phyloP scores from a whole-genome alignment of 2,888 invertebrate species.

The Meliscaeva auricollis region DNA sequence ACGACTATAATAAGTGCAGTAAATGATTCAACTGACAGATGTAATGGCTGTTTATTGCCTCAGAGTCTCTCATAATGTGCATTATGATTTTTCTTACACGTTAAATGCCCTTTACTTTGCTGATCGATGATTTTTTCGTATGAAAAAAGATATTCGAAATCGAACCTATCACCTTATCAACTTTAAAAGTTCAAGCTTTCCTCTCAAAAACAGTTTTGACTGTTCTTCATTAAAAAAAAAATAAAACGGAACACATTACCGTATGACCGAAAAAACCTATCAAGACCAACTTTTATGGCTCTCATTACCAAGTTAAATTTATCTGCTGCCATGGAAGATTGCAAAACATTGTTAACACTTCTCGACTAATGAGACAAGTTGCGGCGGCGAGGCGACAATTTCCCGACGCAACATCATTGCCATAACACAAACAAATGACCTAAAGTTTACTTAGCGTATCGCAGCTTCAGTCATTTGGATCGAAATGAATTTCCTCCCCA shows the following conservation, averaged over 20 bases:
- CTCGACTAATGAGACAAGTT: constrained; percentile 60
- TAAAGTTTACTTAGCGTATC: constrained; percentile 60
- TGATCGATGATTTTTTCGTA: no score
- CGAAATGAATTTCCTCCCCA: constrained; percentile 62
- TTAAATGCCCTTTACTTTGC: constrained; percentile 42
- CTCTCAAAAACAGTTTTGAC: no score
- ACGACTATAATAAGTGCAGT: constrained; percentile 24
- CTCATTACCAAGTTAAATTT: constrained; percentile 41
- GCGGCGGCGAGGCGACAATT: constrained; percentile 64
- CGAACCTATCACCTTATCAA: no score
- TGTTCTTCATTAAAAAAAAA: background rate
- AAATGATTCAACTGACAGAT: constrained; percentile 72
- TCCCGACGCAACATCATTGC: constrained; percentile 28
- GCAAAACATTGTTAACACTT: constrained; percentile 45
- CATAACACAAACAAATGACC: constrained; percentile 38
- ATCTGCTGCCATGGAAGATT: constrained; percentile 30
- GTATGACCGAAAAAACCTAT: background rate
- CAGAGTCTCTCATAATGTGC: background rate
- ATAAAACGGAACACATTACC: background rate
- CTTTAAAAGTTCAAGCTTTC: no score
- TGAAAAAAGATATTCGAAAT: no score
- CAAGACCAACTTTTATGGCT: constrained; percentile 10
- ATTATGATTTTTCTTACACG: background rate
- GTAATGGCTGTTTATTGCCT: constrained; percentile 57
- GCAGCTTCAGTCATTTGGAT: constrained; percentile 66